Percentiles rank a stretch among this genome's conserved stretches.
phyloP scores from a whole-genome alignment of 2,888 invertebrate genomes.

The Synanthedon myopaeformis region DNA sequence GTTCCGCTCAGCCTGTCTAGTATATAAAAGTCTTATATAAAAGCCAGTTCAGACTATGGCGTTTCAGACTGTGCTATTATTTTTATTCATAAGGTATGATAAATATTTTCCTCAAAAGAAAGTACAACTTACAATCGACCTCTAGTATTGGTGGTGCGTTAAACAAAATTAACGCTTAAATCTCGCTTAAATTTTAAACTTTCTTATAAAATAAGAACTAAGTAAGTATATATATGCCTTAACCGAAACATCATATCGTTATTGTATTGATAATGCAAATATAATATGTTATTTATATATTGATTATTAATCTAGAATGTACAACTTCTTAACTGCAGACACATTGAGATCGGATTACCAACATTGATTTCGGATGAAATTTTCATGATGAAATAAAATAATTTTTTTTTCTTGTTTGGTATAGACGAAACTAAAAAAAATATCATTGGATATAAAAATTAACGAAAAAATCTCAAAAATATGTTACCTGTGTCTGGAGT shows the following conservation, averaged over 20 bases:
- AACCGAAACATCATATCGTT: slow-evolving; percentile 64
- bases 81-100: neutral
- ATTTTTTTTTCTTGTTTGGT: too few relatives aligned
- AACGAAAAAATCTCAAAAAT: too few relatives aligned
- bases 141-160: neutral
- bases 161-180: too few relatives aligned
- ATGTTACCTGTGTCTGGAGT: neutral
- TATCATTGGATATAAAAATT: too few relatives aligned
- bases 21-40: too few relatives aligned
- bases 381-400: too few relatives aligned
- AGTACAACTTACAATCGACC: neutral
- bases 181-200: slow-evolving; percentile 24
- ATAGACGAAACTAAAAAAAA: too few relatives aligned
- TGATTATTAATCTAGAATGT: neutral
- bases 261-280: slow-evolving; percentile 61
- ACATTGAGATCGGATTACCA: neutral
- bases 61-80: too few relatives aligned
- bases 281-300: slow-evolving; percentile 7
- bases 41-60: too few relatives aligned
- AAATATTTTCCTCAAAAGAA: neutral
- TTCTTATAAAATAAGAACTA: slow-evolving; percentile 65
- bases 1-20: too few relatives aligned
- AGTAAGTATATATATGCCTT: slow-evolving; percentile 41
- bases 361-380: too few relatives aligned
- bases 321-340: neutral